Evolutionary conservation across 1,140 invertebrate species (phyloP), one percentile per base, ranked within the genome.

Genomic region (Acyrthosiphon pisum): DNA sequence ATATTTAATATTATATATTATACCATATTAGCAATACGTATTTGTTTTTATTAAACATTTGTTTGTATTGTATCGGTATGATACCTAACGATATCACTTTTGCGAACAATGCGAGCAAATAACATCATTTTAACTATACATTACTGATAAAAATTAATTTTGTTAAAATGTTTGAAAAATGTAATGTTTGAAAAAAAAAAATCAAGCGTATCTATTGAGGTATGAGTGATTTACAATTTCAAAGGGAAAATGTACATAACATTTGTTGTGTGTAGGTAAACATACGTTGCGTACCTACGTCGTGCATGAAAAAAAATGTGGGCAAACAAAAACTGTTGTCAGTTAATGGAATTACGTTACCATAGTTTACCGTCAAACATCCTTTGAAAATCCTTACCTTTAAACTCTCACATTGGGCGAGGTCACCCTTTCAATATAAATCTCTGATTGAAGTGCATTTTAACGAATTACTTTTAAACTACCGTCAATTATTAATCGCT

Each of bases 291-390:
- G 37, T 44, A 46, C 44, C 44, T 8, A 46, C 44, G 44, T 46
- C 26, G 8, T 46, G 41, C 37, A 86, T 44, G 23, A 23, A 44
- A 84, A 53, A 89, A 89, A 89, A 50, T 30, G 60, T 30, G 23
- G 37, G 8, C 48, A 50, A 89, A 89, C 22, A 89, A 89, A 89
- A 89, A 26, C 48, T 53, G 87, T 53, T 53, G 53, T 89, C 48
- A 37, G 46, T 89, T 89, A 89, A 89, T 89, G 35, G 35, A 37
- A 86, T 86, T 86, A 30, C 83, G 9, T 44, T 86, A 86, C 83
- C 83, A 37, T 26, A 41, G 26, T 86, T 86, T 86, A 30, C 8
- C 2, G 8, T 46, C 22, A 6, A 86, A 44, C 26, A 86, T 30
- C 37, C 83, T 44, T 44, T 44, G 37, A 30, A 44, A 86, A 46